Conservation (phyloP, 2,888 invertebrate genomes). For the Marasmarcha lunaedactyla region DNA sequence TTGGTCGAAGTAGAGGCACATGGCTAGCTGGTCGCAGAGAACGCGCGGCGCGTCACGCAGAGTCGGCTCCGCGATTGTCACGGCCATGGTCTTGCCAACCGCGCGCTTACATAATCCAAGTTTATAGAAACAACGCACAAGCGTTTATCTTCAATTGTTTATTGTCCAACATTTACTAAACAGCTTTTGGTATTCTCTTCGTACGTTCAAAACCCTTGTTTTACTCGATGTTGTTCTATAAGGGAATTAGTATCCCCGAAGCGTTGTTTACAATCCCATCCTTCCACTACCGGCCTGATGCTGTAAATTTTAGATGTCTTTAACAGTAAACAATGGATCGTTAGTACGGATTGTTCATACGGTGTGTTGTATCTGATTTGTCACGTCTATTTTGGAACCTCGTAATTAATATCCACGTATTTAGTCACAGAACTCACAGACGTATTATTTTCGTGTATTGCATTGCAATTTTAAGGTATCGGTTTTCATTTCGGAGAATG, state of each 20-base stretch:
- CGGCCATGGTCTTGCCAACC: constrained; percentile 57
- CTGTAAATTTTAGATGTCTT: constrained; percentile 1
- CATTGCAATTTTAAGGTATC: not conserved
- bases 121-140: constrained; percentile 25
- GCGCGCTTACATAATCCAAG: constrained; percentile 47
- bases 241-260: too few species aligned
- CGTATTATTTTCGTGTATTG: not conserved
- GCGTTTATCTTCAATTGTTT: not conserved
- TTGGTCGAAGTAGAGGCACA: too few species aligned
- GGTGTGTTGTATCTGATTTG: constrained; percentile 18
- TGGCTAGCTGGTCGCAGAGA: too few species aligned
- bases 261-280: too few species aligned
- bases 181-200: not conserved
- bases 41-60: not conserved
- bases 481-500: too few species aligned
- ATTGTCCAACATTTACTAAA: not conserved
- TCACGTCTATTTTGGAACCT: constrained; percentile 16
- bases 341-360: constrained; percentile 19
- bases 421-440: constrained; percentile 12
- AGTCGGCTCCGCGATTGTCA: constrained; percentile 37
- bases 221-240: too few species aligned
- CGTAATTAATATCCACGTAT: constrained; percentile 8
- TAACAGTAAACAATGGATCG: constrained; percentile 31
- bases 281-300: too few species aligned
- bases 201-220: too few species aligned